phyloP scores from a whole-genome alignment of 2,888 invertebrate genomes.

The Pherbina coryleti region DNA sequence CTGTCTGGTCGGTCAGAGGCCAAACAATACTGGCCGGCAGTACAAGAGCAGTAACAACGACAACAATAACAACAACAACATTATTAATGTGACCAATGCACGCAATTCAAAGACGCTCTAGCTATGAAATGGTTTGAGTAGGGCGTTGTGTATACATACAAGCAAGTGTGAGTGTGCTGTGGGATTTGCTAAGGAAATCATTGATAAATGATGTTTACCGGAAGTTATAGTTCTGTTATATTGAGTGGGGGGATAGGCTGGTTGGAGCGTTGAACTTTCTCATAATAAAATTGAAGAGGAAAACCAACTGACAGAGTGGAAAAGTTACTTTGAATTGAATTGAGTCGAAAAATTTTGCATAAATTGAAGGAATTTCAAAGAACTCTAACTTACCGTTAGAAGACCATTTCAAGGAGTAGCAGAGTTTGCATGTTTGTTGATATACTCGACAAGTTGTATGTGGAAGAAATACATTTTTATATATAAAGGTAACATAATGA shows the following conservation, averaged over 20 bases:
- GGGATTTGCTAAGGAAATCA: conserved; percentile 23
- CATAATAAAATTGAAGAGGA: conserved; percentile 1
- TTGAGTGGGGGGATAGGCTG: neutral
- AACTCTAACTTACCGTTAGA: neutral
- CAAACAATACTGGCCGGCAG: neutral
- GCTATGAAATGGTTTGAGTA: neutral
- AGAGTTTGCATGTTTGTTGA: too few species aligned
- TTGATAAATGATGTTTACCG: conserved; percentile 24
- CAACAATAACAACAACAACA: neutral
- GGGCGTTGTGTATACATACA: neutral
- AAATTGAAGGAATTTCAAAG: conserved; percentile 19
- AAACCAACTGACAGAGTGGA: conserved; percentile 12
- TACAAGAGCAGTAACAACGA: neutral
- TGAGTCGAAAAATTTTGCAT: conserved; percentile 9
- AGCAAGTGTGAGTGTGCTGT: neutral
- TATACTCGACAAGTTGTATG: too few species aligned
- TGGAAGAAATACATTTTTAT: too few species aligned
- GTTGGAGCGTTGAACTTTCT: neutral
- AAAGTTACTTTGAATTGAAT: neutral
- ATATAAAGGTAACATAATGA: too few species aligned
- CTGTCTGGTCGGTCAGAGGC: neutral
- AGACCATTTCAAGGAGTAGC: too few species aligned
- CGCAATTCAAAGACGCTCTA: conserved; percentile 20
- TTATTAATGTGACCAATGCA: conserved; percentile 30
- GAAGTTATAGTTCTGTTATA: neutral